Evolutionary conservation across 2,888 invertebrate genomes (phyloP).

Genomic region (Heteromyza rotundicornis): DNA sequence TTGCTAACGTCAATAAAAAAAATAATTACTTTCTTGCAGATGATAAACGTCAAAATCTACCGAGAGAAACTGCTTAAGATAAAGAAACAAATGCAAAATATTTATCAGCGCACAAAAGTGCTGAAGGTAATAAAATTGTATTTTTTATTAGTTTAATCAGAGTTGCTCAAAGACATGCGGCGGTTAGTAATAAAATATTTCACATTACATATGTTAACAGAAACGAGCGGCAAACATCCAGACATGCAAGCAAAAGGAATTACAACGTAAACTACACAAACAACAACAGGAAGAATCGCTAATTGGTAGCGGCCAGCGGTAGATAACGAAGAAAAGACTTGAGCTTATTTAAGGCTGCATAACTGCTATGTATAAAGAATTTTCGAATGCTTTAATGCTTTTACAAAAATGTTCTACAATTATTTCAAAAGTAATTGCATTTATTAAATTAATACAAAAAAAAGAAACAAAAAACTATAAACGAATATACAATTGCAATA

Average conservation of each 20-base stretch:
- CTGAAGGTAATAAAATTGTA: conserved; percentile 51
- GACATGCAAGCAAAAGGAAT: conserved; percentile 58
- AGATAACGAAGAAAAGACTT: too few relatives aligned
- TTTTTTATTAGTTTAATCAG: conserved; percentile 22
- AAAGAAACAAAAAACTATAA: too few relatives aligned
- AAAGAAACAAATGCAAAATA: conserved; percentile 58
- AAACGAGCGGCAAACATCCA: conserved; percentile 59
- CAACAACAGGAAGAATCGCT: conserved; percentile 60
- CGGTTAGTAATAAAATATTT: conserved; percentile 20
- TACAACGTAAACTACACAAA: conserved; percentile 55
- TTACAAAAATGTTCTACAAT: too few relatives aligned
- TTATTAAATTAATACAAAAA: too few relatives aligned
- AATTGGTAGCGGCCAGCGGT: conserved; percentile 47
- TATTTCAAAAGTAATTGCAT: too few relatives aligned
- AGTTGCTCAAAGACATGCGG: too few relatives aligned
- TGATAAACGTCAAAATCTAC: conserved; percentile 55
- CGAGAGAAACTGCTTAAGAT: conserved; percentile 56
- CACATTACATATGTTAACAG: conserved; percentile 40
- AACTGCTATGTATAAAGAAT: too few relatives aligned
- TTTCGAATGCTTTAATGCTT: too few relatives aligned
- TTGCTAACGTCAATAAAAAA: not conserved
- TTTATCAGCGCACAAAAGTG: conserved; percentile 57
- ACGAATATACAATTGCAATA: not conserved
- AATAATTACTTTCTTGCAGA: conserved; percentile 38
- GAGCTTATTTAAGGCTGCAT: conserved; percentile 5